Evolutionary conservation across 1,140 invertebrate species (phyloP).

Genomic region (Ceratitis capitata): DNA sequence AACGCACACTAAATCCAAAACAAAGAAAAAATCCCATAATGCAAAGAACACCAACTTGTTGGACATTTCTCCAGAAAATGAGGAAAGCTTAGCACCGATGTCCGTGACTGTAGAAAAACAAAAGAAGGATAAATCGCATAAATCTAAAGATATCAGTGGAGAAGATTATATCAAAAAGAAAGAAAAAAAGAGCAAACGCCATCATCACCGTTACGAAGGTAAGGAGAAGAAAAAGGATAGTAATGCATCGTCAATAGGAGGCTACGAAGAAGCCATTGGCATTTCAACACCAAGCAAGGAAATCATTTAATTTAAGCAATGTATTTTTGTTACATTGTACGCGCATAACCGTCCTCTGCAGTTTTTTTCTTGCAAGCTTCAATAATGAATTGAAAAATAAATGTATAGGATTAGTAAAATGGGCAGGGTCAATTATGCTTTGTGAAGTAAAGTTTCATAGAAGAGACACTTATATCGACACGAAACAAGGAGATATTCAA

Average conservation of each 20-base stretch:
- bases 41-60: slow-evolving; percentile 26
- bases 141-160: neutral
- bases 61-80: neutral
- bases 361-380: neutral
- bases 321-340: neutral
- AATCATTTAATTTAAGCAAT: slow-evolving; percentile 67
- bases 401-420: neutral
- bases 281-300: slow-evolving; percentile 93
- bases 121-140: neutral
- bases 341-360: neutral
- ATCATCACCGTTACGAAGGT: slow-evolving; percentile 53
- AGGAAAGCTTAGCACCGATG: neutral
- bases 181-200: slow-evolving; percentile 64
- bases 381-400: neutral
- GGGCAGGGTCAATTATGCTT: neutral
- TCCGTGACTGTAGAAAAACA: neutral
- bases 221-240: slow-evolving; percentile 65
- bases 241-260: slow-evolving; percentile 66
- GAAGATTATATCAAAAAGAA: slow-evolving; percentile 38
- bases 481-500: too few relatives aligned
- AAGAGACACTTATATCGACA: too few relatives aligned
- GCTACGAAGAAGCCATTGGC: slow-evolving; percentile 83
- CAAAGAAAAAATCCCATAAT: slow-evolving; percentile 1
- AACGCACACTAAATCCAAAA: slow-evolving; percentile 32
- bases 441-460: too few relatives aligned